These are phyloP conservation scores for Conchocele bisecta DNA, from an alignment of 2,888 invertebrate species.

Conservation along the genomic window DNA sequence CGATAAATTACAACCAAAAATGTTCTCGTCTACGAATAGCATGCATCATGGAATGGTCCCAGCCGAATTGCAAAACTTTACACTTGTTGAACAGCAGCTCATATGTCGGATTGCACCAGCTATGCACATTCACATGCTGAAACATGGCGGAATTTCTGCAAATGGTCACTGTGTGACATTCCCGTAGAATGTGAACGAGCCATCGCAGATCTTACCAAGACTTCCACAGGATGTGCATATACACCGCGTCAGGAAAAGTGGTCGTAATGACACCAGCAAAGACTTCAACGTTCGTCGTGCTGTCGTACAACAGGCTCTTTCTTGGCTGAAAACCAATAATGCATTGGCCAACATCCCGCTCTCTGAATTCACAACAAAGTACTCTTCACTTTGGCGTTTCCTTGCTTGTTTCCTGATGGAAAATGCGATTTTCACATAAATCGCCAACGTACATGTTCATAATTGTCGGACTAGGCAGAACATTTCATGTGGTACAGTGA, in stretches of 20 bases:
- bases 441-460: too few relatives aligned
- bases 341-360: too few relatives aligned
- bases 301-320: too few relatives aligned
- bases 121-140: constrained; percentile 46
- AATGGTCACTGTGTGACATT: constrained; percentile 44
- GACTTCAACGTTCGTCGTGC: constrained; percentile 44
- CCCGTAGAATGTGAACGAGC: constrained; percentile 26
- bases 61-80: constrained; percentile 5
- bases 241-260: constrained; percentile 38
- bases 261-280: constrained; percentile 49
- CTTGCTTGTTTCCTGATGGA: too few relatives aligned
- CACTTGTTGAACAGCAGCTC: constrained; percentile 46
- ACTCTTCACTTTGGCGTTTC: too few relatives aligned
- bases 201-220: constrained; percentile 31
- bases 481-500: too few relatives aligned
- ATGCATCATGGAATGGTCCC: constrained; percentile 36
- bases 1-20: too few relatives aligned
- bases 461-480: too few relatives aligned
- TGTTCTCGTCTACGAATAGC: constrained; percentile 51
- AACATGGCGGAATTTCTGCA: constrained; percentile 38
- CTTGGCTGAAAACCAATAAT: too few relatives aligned
- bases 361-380: too few relatives aligned
- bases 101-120: constrained; percentile 33
- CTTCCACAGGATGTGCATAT: constrained; percentile 42
- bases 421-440: too few relatives aligned